Evolutionary conservation across 2,888 invertebrate genomes (phyloP).

Genomic region (Xestia sexstrigata): DNA sequence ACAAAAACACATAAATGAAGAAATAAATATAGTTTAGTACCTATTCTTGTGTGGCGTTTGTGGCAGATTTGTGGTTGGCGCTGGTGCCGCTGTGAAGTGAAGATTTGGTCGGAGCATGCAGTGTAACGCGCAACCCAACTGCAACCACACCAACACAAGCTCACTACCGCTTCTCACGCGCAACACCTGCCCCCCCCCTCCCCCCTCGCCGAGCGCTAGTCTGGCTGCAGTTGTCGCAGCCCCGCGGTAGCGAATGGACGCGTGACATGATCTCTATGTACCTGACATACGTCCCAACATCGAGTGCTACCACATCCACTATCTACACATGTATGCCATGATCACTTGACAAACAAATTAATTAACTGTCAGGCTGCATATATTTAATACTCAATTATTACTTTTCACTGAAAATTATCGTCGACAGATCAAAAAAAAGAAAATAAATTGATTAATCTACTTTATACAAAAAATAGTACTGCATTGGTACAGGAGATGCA

Average conservation of each 20-base stretch:
- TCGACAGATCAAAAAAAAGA: conserved; percentile 64
- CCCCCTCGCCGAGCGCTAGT: conserved; percentile 54
- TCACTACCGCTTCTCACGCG: conserved; percentile 82
- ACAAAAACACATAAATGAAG: conserved; percentile 89
- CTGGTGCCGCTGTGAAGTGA: conserved; percentile 90
- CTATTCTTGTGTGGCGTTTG: conserved; percentile 91
- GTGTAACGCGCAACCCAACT: conserved; percentile 97
- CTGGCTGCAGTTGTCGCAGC: conserved; percentile 74
- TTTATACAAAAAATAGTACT: conserved; percentile 70
- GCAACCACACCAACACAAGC: conserved; percentile 93
- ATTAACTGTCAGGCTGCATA: conserved; percentile 79
- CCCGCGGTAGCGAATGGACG: conserved; percentile 57
- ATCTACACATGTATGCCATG: conserved; percentile 84
- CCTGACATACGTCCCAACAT: conserved; percentile 64
- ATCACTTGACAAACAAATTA: conserved; percentile 84
- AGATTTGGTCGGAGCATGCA: conserved; percentile 95
- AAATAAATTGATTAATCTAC: conserved; percentile 66
- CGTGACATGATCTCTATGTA: conserved; percentile 61
- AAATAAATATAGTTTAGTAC: conserved; percentile 89
- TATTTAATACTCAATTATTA: conserved; percentile 61
- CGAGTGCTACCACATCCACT: conserved; percentile 87
- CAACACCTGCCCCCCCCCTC: conserved; percentile 50
- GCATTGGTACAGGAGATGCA: conserved; percentile 81
- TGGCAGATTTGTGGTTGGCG: conserved; percentile 90
- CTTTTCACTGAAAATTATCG: conserved; percentile 63